A percentile compares a stretch with the other conserved stretches of the same genome.
Conservation (phyloP, 1,140 invertebrate genomes). For the Dreissena polymorpha region DNA sequence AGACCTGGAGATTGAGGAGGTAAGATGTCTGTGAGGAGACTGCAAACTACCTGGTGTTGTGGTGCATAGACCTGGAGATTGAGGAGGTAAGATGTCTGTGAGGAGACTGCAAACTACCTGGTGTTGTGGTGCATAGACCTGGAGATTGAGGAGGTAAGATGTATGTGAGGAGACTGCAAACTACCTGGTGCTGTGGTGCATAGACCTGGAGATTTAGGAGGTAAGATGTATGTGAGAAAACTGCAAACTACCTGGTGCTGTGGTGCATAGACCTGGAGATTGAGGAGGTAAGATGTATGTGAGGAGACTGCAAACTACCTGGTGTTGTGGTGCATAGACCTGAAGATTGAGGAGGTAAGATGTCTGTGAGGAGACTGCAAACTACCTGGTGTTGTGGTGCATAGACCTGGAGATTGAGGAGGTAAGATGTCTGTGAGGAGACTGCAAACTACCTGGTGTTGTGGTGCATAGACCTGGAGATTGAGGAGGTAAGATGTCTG, state of each 20-base stretch:
- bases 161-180: slow-evolving; percentile 99
- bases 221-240: slow-evolving; percentile 95
- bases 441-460: slow-evolving; percentile 99
- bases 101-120: slow-evolving; percentile 98
- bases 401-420: slow-evolving; percentile 99
- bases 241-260: slow-evolving; percentile 98
- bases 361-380: slow-evolving; percentile 98
- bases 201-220: slow-evolving; percentile 98
- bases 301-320: slow-evolving; percentile 99
- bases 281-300: slow-evolving; percentile 93
- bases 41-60: slow-evolving; percentile 98
- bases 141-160: slow-evolving; percentile 94
- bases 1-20: neutral
- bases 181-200: slow-evolving; percentile 99
- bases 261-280: slow-evolving; percentile 99
- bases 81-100: slow-evolving; percentile 94
- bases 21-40: slow-evolving; percentile 94
- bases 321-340: slow-evolving; percentile 99
- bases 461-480: slow-evolving; percentile 99
- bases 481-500: slow-evolving; percentile 94
- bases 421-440: slow-evolving; percentile 93
- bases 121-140: slow-evolving; percentile 99
- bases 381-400: slow-evolving; percentile 99
- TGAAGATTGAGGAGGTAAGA: slow-evolving; percentile 96
- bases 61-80: slow-evolving; percentile 99